A percentile compares a stretch with the other conserved stretches of the same genome.
Evolutionary conservation across 1,140 invertebrate species (phyloP).

Genomic region (Oryctes rhinoceros): DNA sequence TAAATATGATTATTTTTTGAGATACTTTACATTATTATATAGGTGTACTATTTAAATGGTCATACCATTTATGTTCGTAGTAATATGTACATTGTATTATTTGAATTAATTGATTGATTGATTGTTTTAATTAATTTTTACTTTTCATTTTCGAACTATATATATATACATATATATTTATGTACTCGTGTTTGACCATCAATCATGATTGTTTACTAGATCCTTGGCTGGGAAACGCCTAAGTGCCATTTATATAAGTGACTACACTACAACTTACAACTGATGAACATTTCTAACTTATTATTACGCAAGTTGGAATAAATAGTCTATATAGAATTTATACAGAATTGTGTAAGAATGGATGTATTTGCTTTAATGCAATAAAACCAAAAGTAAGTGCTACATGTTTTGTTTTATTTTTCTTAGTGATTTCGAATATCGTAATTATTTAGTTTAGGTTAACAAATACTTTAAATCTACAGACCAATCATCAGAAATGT

Average conservation of each 20-base stretch:
- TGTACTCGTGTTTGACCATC: background rate
- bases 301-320: background rate
- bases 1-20: constrained; percentile 25
- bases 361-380: constrained; percentile 28
- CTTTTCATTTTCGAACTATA: background rate
- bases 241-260: constrained; percentile 26
- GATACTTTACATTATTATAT: background rate
- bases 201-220: background rate
- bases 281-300: constrained; percentile 7
- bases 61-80: background rate
- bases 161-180: constrained; percentile 14
- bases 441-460: too few species aligned
- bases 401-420: background rate
- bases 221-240: background rate
- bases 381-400: constrained; percentile 28
- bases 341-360: background rate
- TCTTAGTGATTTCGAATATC: too few species aligned
- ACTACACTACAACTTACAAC: background rate
- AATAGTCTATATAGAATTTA: background rate
- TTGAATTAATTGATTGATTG: background rate
- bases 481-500: too few species aligned
- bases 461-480: too few species aligned
- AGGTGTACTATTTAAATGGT: constrained; percentile 8
- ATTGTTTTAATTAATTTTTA: too few species aligned
- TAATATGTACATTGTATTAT: constrained; percentile 22